These are phyloP conservation scores for Torymus auratus DNA, from an alignment of 2,888 invertebrate genomes.

Conservation along the genomic window DNA sequence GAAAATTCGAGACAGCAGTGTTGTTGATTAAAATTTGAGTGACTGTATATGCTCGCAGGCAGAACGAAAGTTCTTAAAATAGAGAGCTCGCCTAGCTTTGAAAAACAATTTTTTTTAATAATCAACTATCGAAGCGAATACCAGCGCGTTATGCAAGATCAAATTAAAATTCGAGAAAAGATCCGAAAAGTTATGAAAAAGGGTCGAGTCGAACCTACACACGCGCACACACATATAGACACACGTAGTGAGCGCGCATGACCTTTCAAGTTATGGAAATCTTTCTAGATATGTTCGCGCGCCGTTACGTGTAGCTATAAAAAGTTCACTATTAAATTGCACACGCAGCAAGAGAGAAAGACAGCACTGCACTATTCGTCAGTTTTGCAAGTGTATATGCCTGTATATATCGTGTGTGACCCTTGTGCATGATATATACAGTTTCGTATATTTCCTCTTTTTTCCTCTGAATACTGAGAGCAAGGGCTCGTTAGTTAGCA, in stretches of 20 bases:
- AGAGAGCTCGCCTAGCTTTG: background rate
- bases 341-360: background rate
- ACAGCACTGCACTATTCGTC: background rate
- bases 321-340: constrained; percentile 33
- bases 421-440: background rate
- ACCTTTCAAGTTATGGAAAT: constrained; percentile 11
- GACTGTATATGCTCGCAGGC: too few species aligned
- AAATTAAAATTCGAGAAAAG: background rate
- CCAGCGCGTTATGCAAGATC: background rate
- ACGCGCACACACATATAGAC: background rate
- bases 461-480: constrained; percentile 26
- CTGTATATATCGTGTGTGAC: background rate
- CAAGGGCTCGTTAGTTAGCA: constrained; percentile 34
- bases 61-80: background rate
- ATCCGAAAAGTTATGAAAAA: too few species aligned
- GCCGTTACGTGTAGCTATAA: background rate
- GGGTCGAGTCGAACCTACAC: too few species aligned
- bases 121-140: constrained; percentile 46
- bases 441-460: constrained; percentile 13
- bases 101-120: background rate
- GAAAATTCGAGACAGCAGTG: background rate
- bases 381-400: constrained; percentile 2
- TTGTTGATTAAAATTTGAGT: background rate
- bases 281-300: background rate
- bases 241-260: too few species aligned